Base-by-base conservation (phyloP, 2,797 vertebrate species). In the Buceros bicornis region DNA sequence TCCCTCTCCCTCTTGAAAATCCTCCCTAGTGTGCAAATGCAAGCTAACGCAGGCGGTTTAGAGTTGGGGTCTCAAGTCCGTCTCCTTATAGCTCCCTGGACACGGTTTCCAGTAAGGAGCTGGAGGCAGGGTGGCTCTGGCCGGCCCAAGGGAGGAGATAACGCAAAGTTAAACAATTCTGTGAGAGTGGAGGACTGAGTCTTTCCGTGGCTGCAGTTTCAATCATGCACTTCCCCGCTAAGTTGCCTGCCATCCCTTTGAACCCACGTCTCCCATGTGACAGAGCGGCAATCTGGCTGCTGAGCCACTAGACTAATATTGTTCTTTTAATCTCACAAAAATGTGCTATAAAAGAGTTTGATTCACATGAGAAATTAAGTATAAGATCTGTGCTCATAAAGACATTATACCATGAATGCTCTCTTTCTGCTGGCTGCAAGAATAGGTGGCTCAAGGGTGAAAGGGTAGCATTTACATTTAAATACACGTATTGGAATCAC, bases 401-500 rank as follows among this genome's bases (percentile, higher is more conserved):
- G 96, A 97, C 96, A 93, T 97, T 97, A 96, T 95, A 87, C 90
- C 82, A 97, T 97, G 97, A 98, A 97, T 97, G 97, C 96, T 97
- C 95, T 97, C 97, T 97, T 98, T 98, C 95, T 97, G 95, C 93
- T 97, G 64, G 53, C 87, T 92, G 93, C 87, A 97, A 97, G 97
- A 97, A 97, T 97, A 96, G 96, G 96, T 96, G 96, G 97, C 97
- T 97, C 89, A 92, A 90, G 97, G 97, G 97, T 98, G 97, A 98
- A 97, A 98, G 97, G 97, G 83, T 97, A 97, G 56, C 93, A 98
- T 98, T 98, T 97, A 97, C 97, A 98, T 98, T 95, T 97, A 97
- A 98, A 98, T 98, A 94, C 97, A 95, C 96, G 95, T 97, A 97
- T 97, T 98, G 96, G 97, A 94, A 95, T 94, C 72, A 69, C 82